Evolutionary conservation across 2,888 invertebrate species (phyloP), one percentile per base, ranked within the genome.

Genomic region (Argyresthia albistria): DNA sequence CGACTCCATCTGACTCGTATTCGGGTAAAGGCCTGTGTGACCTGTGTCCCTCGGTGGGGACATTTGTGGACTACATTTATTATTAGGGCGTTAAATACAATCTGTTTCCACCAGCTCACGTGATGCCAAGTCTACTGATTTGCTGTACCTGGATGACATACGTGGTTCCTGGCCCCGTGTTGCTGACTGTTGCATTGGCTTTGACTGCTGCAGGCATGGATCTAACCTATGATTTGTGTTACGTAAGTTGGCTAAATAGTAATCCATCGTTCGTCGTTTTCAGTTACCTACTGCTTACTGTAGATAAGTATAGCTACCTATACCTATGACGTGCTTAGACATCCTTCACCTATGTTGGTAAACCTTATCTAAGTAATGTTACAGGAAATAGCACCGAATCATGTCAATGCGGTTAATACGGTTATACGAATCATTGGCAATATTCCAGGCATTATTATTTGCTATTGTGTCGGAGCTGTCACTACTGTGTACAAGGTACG

Each of bases 301-400:
- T n/a, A n/a, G n/a, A n/a, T n/a, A n/a, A n/a, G n/a, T n/a, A n/a
- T n/a, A n/a, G n/a, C n/a, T n/a, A n/a, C n/a, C n/a, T n/a, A n/a
- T n/a, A n/a, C n/a, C n/a, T n/a, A n/a, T n/a, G n/a, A n/a, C n/a
- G n/a, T n/a, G n/a, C n/a, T n/a, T n/a, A n/a, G n/a, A n/a, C n/a
- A n/a, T n/a, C n/a, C 25, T 25, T 25, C 25, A 25, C 25, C 3
- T 25, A 25, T 25, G 25, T 2, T 25, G 25, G 25, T n/a, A n/a
- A n/a, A n/a, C n/a, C n/a, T n/a, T n/a, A n/a, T n/a, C n/a, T n/a
- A n/a, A 4, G 25, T 25, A 4, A 25, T 25, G 25, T 74, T 90
- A 49, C 91, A 94, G 82, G 93, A 93, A 72, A 73, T 94, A 53
- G 90, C 94, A 0, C 93, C 94, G 0, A 93, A 91, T 62, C 94